Evolutionary conservation across 1,140 invertebrate genomes (phyloP), one percentile per base, ranked within the genome.

Genomic region (Lordiphosa mommai): DNA sequence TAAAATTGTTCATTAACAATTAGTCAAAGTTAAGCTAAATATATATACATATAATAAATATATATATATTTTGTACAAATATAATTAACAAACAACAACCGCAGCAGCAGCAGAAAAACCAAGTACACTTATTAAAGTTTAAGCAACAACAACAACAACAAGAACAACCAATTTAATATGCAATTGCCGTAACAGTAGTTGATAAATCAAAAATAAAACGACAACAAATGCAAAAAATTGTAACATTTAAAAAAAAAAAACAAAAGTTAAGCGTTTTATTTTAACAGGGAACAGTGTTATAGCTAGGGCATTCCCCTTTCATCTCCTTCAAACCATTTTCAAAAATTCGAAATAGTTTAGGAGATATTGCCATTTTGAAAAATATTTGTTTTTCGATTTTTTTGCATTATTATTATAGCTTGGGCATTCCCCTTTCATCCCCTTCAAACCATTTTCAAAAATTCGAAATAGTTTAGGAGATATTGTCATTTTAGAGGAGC

Each of bases 91-190:
- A 51, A 14, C 64, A 72, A 72, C 59, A 74, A 58, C 38, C 46
- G 71, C 61, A 76, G 77, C 76, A 68, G 64, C 67, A 67, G 46
- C 16, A 47, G 30, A 33, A 68, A 82, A 82, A 82, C 76, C 76
- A 82, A 82, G 80, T 85, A 85, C 79, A 85, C 72, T 85, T 73
- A 85, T 84, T 85, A 85, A 68, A 67, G 52, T 73, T 69, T 80
- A 85, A 86, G 80, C 69, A 85, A 77, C 57, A 70, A 59, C 43
- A 72, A 71, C 32, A 56, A 48, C 23, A 33, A 72, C n/a, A n/a
- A n/a, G n/a, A 79, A 73, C 63, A 85, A 86, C 63, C 79, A 86
- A 82, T 86, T 74, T 76, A 86, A 80, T 80, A 74, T 86, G 73
- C 70, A 82, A 86, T 86, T 86, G 80, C 65, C 64, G 61, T 63